phyloP scores from a whole-genome alignment of 1,140 invertebrate genomes.

The Drosophila orena region DNA sequence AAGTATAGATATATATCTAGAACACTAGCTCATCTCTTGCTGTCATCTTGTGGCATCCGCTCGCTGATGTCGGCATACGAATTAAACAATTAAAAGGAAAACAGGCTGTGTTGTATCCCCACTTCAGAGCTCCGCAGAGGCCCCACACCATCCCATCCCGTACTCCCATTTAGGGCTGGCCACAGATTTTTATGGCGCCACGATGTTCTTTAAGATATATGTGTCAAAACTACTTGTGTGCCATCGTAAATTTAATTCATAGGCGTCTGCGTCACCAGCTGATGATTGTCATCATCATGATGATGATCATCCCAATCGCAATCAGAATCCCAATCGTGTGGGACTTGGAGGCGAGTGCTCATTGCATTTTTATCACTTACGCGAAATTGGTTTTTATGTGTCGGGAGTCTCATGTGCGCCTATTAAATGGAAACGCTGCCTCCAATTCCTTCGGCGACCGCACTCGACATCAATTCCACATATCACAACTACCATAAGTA shows the following conservation, averaged over 20 bases:
- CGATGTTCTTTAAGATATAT: conserved; percentile 55
- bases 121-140: too few relatives aligned
- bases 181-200: conserved; percentile 52
- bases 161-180: conserved; percentile 43
- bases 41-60: conserved; percentile 3
- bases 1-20: too few relatives aligned
- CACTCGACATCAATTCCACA: conserved; percentile 58
- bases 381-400: conserved; percentile 83
- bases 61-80: conserved; percentile 52
- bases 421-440: conserved; percentile 78
- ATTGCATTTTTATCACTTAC: conserved; percentile 83
- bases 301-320: conserved; percentile 42
- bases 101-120: conserved; percentile 16
- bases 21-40: neutral
- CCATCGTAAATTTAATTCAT: conserved; percentile 78
- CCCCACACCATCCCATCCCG: neutral
- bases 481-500: conserved; percentile 40
- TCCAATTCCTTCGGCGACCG: conserved; percentile 20
- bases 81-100: conserved; percentile 73
- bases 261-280: conserved; percentile 65
- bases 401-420: conserved; percentile 73
- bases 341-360: conserved; percentile 46
- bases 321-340: conserved; percentile 32
- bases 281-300: conserved; percentile 35
- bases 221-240: conserved; percentile 78